Base-by-base conservation (phyloP, 2,888 invertebrate species). In the Hirtodrosophila trivittata region DNA sequence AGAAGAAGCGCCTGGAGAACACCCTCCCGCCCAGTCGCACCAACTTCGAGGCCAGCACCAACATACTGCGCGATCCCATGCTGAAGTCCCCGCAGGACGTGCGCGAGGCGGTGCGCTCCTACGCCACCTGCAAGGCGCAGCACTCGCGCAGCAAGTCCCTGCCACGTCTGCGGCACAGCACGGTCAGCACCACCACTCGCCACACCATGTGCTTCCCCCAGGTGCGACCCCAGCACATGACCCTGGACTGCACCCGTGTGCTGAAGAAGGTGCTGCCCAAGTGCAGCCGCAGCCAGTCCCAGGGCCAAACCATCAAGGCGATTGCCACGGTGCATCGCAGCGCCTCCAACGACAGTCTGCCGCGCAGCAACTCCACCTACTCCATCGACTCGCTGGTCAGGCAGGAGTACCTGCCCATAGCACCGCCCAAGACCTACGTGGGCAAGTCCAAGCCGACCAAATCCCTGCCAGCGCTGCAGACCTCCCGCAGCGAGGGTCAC, bases 11-110 rank as follows among this genome's bases (percentile, higher is more conserved):
- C 7, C 86, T 92, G 39, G 92, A 92, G 74, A 88, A 90, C 42
- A 88, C 87, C 0, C 47, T 91, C 62, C 90, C 91, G 0, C 71
- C 88, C 3, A 75, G 75, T 49, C 86, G 89, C 10, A 86, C 87
- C 46, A 89, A 88, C 49, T 90, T 91, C 30, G 89, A 90, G 66
- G 90, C 90, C 0, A 90, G 90, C 58, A 91, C 91, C 4, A 91
- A 90, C 55, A 91, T 91, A 2, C 67, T 91, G 38, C 71, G 89
- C 1, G 90, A 94, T 26, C 92, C 93, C 0, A 93, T 93, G 52
- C 85, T 94, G 3, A 89, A 92, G 33, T 93, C 93, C 0, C 93
- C 94, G 0, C 92, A 92, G 18, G 93, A 93, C 81, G 93, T 93
- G 0, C 92, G 92, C 64, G 91, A 91, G 58, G 91, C 91, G 5